phyloP scores from a whole-genome alignment of 2,888 invertebrate species.

The Catocala sponsa region DNA sequence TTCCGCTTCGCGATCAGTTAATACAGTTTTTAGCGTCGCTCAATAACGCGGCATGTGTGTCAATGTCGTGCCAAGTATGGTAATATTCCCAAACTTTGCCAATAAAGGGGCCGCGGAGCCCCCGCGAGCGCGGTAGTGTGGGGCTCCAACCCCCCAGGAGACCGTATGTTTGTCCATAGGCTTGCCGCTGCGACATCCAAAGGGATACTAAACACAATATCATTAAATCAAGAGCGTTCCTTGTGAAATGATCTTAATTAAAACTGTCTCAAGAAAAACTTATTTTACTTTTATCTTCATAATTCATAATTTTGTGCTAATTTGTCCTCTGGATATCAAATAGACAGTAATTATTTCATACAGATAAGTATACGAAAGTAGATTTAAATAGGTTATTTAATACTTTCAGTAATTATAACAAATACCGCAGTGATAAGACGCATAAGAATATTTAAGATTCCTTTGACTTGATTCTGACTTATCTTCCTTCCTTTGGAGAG shows the following conservation, averaged over 20 bases:
- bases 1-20: slow-evolving; percentile 34
- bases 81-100: slow-evolving; percentile 67
- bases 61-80: slow-evolving; percentile 59
- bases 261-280: slow-evolving; percentile 12
- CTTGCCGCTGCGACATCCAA: slow-evolving; percentile 22
- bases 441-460: too few species aligned
- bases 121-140: neutral
- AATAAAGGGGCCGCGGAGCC: slow-evolving; percentile 52
- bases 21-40: slow-evolving; percentile 49
- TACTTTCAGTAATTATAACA: too few species aligned
- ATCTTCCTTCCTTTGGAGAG: too few species aligned
- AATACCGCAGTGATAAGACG: too few species aligned
- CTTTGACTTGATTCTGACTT: too few species aligned
- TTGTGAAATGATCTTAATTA: slow-evolving; percentile 25
- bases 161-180: slow-evolving; percentile 41
- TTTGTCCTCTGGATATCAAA: neutral
- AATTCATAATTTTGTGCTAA: slow-evolving; percentile 1
- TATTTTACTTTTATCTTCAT: neutral
- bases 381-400: too few species aligned
- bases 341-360: too few species aligned
- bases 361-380: too few species aligned
- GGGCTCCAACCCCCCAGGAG: neutral
- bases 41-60: slow-evolving; percentile 59
- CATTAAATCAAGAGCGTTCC: slow-evolving; percentile 19
- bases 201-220: slow-evolving; percentile 12